Percentiles rank a stretch among this genome's conserved stretches.
Evolutionary conservation across 2,113 vertebrate genomes (phyloP).

Genomic region (Gavia stellata): DNA sequence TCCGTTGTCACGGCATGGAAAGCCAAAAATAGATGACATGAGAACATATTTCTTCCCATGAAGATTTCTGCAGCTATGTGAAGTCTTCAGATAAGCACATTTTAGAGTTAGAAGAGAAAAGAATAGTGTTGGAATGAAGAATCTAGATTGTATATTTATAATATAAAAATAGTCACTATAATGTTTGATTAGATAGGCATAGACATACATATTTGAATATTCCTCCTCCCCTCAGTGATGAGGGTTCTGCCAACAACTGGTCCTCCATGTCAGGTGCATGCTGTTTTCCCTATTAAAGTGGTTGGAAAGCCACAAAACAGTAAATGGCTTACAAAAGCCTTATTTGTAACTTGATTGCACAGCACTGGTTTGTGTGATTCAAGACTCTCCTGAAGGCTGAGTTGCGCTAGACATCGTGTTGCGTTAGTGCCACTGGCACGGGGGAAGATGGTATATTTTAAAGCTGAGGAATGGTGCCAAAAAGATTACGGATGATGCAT

Average conservation of each 20-base stretch:
- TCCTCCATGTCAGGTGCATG: background rate
- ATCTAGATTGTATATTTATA: background rate
- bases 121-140: background rate
- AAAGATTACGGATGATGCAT: background rate
- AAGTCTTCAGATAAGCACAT: background rate
- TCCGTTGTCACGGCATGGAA: background rate
- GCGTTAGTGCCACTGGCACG: background rate
- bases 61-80: background rate
- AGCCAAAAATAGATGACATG: constrained; percentile 6
- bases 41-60: constrained; percentile 10
- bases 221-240: background rate
- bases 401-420: background rate
- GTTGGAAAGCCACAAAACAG: background rate
- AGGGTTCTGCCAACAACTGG: background rate
- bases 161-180: background rate
- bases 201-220: background rate
- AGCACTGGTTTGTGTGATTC: background rate
- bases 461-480: background rate
- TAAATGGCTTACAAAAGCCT: background rate
- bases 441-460: background rate
- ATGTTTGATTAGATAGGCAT: background rate
- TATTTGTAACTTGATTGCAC: background rate
- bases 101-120: background rate
- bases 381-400: background rate
- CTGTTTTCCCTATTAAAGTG: background rate